A percentile compares a stretch with the other conserved stretches of the same genome.
phyloP scores from a whole-genome alignment of 1,140 invertebrate genomes.

The Gryllus bimaculatus region DNA sequence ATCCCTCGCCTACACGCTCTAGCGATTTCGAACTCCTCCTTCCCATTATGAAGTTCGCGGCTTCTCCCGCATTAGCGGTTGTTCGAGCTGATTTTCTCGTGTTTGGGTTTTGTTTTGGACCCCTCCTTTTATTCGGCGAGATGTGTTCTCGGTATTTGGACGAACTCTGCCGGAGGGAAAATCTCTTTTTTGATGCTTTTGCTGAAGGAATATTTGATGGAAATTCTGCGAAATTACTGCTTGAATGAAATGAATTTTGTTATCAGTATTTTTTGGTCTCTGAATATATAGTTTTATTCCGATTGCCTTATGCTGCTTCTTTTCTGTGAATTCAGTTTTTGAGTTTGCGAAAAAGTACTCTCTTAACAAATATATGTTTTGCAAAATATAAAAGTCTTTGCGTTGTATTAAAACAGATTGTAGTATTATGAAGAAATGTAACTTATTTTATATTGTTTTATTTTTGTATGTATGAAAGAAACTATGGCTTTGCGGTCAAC shows the following conservation, averaged over 20 bases:
- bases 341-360: too few relatives aligned
- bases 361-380: too few relatives aligned
- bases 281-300: too few relatives aligned
- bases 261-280: too few relatives aligned
- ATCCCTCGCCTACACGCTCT: background rate
- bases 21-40: background rate
- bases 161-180: background rate
- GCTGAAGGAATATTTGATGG: background rate
- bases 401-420: too few relatives aligned
- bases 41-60: background rate
- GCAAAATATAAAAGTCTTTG: too few relatives aligned
- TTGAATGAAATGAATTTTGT: background rate
- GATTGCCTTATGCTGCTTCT: too few relatives aligned
- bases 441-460: too few relatives aligned
- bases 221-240: background rate
- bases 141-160: background rate
- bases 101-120: background rate
- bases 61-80: background rate
- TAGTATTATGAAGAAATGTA: too few relatives aligned
- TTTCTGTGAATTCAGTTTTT: too few relatives aligned
- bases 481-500: too few relatives aligned
- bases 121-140: background rate
- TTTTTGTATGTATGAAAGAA: too few relatives aligned
- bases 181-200: background rate
- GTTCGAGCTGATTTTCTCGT: conserved; percentile 3